Conservation (phyloP, 2,797 vertebrate species). For the Falco biarmicus region DNA sequence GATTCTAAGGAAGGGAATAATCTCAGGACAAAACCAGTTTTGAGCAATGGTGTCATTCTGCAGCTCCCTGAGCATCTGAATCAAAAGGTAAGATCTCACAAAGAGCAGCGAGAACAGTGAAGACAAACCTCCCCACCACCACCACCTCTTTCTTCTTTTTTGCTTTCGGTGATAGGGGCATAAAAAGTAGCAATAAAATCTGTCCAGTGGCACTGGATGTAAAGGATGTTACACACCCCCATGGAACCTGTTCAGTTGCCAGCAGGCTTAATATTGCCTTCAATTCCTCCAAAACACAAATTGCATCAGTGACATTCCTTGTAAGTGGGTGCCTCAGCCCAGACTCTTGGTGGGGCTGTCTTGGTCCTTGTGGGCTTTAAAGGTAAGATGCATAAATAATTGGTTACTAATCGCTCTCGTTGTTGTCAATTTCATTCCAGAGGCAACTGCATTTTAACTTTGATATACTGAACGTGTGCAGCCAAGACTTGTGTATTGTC, state of each 20-base stretch:
- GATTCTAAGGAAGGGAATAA: neutral
- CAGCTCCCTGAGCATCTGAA: neutral
- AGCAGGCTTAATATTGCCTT: neutral
- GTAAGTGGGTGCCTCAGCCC: neutral
- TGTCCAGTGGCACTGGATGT: neutral
- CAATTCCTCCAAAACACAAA: neutral
- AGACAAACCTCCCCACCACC: neutral
- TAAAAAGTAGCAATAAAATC: neutral
- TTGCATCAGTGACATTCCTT: neutral
- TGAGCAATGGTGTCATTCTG: neutral
- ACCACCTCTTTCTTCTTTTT: neutral
- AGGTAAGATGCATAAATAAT: neutral
- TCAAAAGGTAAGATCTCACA: neutral
- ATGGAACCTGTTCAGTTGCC: neutral
- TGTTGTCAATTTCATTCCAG: neutral
- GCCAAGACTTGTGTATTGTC: neutral
- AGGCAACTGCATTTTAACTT: neutral
- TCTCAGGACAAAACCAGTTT: neutral
- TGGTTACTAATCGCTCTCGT: neutral
- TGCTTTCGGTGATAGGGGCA: neutral
- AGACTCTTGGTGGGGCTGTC: neutral
- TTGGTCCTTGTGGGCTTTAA: neutral
- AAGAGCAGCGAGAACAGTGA: neutral
- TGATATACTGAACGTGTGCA: neutral
- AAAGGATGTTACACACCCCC: neutral